Conservation (phyloP, 2,797 vertebrate genomes). For the Sebastes aleutianus region DNA sequence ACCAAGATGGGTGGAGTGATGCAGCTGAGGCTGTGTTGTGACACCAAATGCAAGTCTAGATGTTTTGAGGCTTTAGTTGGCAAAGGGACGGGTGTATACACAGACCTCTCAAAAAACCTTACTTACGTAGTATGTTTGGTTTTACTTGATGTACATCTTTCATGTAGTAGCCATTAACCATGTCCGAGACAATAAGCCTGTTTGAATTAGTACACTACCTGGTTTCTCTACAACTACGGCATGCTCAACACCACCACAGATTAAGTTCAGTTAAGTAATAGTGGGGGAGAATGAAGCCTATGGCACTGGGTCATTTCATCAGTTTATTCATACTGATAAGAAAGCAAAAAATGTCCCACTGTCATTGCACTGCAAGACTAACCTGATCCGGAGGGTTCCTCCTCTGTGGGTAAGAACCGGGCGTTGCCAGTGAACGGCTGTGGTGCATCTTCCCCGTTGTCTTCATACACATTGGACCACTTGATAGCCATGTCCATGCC, state of each 20-base stretch:
- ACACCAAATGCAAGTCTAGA: background rate
- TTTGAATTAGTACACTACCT: background rate
- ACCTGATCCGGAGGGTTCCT: constrained; percentile 83
- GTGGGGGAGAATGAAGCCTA: background rate
- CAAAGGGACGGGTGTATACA: background rate
- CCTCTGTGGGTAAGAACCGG: constrained; percentile 82
- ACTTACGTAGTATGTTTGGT: background rate
- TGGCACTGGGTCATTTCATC: background rate
- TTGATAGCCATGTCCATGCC: constrained; percentile 97
- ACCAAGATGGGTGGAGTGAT: background rate
- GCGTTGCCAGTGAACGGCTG: constrained; percentile 77
- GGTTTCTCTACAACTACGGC: background rate
- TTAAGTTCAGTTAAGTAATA: background rate
- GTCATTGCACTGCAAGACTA: constrained; percentile 7
- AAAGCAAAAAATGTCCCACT: background rate
- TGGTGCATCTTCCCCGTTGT: constrained; percentile 95
- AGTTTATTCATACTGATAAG: background rate
- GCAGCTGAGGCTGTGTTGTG: background rate
- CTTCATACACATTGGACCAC: constrained; percentile 96
- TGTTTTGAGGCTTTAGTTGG: background rate
- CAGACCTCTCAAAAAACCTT: background rate
- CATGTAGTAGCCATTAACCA: background rate
- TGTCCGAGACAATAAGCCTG: background rate
- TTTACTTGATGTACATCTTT: background rate
- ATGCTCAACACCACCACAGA: background rate